Conservation (phyloP, 2,113 vertebrate genomes). For the Xiphophorus couchianus region DNA sequence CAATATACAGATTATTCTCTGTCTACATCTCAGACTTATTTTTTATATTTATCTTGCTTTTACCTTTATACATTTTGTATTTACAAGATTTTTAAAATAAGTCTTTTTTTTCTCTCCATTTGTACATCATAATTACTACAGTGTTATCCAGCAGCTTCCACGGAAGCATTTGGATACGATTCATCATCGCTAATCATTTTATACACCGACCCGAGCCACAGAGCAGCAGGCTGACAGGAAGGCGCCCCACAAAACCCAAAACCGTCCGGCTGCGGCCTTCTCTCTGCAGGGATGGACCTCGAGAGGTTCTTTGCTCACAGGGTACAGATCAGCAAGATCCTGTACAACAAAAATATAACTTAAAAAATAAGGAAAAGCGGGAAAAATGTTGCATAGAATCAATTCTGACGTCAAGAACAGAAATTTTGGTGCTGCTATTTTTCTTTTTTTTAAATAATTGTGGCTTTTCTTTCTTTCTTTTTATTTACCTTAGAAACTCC, state of each 20-base stretch:
- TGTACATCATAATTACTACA: conserved; percentile 91
- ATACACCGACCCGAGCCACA: conserved; percentile 79
- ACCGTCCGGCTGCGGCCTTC: conserved; percentile 61
- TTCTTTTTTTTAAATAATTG: conserved; percentile 9
- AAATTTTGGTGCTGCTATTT: conserved; percentile 68
- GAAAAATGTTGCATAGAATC: conserved; percentile 82
- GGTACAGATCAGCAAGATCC: conserved; percentile 45
- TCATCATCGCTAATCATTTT: conserved; percentile 48
- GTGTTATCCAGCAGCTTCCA: conserved; percentile 79
- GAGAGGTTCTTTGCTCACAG: conserved; percentile 40
- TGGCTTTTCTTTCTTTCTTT: conserved; percentile 42
- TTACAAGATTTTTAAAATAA: conserved; percentile 97
- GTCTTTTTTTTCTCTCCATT: conserved; percentile 83
- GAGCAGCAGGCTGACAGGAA: conserved; percentile 83
- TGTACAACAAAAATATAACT: conserved; percentile 14
- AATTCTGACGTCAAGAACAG: conserved; percentile 58
- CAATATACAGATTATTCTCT: conserved; percentile 88
- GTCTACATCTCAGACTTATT: conserved; percentile 89
- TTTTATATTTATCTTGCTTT: conserved; percentile 71
- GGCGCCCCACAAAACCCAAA: conserved; percentile 87
- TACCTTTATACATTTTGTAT: conserved; percentile 92
- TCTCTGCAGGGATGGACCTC: conserved; percentile 29
- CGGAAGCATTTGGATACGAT: conserved; percentile 66
- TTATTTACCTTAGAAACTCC: conserved; percentile 47
- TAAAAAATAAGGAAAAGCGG: background rate